Evolutionary conservation across 2,888 invertebrate genomes (phyloP).

Genomic region (Pachydiplax longipennis): DNA sequence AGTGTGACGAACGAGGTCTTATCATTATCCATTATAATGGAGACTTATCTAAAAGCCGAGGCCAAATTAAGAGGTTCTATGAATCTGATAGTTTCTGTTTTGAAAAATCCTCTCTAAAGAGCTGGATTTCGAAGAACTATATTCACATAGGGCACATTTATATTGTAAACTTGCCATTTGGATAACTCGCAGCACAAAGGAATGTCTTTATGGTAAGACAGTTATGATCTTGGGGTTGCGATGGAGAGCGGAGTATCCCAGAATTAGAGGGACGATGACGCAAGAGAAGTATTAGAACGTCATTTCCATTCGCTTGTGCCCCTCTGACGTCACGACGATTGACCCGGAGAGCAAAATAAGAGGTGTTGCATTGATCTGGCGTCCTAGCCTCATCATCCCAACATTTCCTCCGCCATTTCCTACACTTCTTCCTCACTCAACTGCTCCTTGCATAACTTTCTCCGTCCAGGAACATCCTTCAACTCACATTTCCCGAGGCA

Average conservation of each 20-base stretch:
- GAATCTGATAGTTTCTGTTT: too few relatives aligned
- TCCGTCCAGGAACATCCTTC: neutral
- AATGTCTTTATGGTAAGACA: neutral
- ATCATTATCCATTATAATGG: too few relatives aligned
- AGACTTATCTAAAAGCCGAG: too few relatives aligned
- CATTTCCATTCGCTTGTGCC: neutral
- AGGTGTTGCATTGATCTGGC: conserved; percentile 21
- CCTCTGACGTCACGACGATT: conserved; percentile 28
- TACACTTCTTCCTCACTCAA: neutral
- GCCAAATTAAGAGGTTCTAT: too few relatives aligned
- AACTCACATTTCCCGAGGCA: neutral
- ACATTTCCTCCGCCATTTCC: neutral
- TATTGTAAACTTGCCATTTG: too few relatives aligned
- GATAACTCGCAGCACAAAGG: neutral
- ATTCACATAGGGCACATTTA: too few relatives aligned
- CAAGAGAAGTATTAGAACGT: conserved; percentile 10
- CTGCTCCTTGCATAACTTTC: neutral
- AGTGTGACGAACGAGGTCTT: too few relatives aligned
- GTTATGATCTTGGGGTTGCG: neutral
- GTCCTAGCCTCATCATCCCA: neutral
- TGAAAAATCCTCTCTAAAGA: too few relatives aligned
- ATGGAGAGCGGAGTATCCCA: neutral
- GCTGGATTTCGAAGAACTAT: too few relatives aligned
- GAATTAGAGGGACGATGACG: neutral
- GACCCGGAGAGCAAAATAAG: neutral